Evolutionary conservation across 2,113 vertebrate genomes (phyloP).

Genomic region (Craseonycteris thonglongyai): DNA sequence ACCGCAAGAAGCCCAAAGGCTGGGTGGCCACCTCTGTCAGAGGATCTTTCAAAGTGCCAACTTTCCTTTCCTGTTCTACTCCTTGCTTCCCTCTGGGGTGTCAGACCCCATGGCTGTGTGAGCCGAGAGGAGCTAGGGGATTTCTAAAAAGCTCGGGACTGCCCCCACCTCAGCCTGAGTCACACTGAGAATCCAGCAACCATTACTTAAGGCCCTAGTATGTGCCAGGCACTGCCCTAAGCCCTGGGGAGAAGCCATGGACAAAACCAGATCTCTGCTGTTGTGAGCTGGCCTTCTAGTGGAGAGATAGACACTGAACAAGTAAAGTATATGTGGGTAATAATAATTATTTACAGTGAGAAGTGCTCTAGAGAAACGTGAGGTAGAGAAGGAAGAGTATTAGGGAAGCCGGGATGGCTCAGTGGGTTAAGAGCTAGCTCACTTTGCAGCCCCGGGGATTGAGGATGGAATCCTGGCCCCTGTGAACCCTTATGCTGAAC

Average conservation of each 20-base stretch:
- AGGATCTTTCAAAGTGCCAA: neutral
- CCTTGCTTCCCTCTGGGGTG: neutral
- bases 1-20: neutral
- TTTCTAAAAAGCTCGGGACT: slow-evolving; percentile 20
- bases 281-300: neutral
- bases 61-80: neutral
- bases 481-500: too few species aligned
- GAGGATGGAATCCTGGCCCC: too few species aligned
- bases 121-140: neutral
- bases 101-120: neutral
- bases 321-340: neutral
- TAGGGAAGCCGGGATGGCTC: too few species aligned
- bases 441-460: too few species aligned
- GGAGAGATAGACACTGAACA: neutral
- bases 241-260: neutral
- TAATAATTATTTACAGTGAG: neutral
- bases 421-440: too few species aligned
- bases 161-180: slow-evolving; percentile 18
- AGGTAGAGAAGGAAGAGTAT: neutral
- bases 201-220: neutral
- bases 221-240: neutral
- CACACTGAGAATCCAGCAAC: neutral
- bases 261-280: neutral
- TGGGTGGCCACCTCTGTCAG: neutral
- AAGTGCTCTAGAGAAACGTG: neutral